A percentile compares a stretch with the other conserved stretches of the same genome.
phyloP scores from a whole-genome alignment of 2,113 vertebrate species.

The Siniperca chuatsi region DNA sequence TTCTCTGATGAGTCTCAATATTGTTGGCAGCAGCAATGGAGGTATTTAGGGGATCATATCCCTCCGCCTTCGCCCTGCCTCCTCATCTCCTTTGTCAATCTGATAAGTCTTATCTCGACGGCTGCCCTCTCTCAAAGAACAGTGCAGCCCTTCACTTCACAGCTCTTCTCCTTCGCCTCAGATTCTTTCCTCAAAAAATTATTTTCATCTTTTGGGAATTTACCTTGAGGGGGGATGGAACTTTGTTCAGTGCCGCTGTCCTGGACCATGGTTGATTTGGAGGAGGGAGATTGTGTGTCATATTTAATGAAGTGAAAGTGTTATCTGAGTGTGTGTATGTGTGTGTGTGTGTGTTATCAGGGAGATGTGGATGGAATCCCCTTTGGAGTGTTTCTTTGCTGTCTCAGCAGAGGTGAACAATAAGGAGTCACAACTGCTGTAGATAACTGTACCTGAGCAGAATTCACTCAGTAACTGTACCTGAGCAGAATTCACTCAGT shows the following conservation, averaged over 20 bases:
- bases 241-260: slow-evolving; percentile 20
- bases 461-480: neutral
- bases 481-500: neutral
- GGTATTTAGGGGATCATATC: slow-evolving; percentile 48
- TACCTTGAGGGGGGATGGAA: slow-evolving; percentile 19
- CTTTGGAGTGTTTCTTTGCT: slow-evolving; percentile 30
- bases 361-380: slow-evolving; percentile 29
- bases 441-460: slow-evolving; percentile 20
- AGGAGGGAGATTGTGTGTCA: slow-evolving; percentile 39
- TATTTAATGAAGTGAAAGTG: slow-evolving; percentile 46
- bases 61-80: slow-evolving; percentile 41
- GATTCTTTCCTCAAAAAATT: slow-evolving; percentile 31
- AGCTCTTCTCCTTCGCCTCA: slow-evolving; percentile 37
- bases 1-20: slow-evolving; percentile 40
- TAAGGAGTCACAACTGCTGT: slow-evolving; percentile 14
- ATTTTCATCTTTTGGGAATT: slow-evolving; percentile 45
- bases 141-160: slow-evolving; percentile 43
- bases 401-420: slow-evolving; percentile 48
- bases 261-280: slow-evolving; percentile 32
- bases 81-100: slow-evolving; percentile 50
- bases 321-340: slow-evolving; percentile 33
- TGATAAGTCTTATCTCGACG: slow-evolving; percentile 63
- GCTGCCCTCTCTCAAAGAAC: slow-evolving; percentile 51
- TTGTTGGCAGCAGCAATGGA: slow-evolving; percentile 55
- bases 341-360: slow-evolving; percentile 31